Conservation (phyloP, 1,140 invertebrate genomes). For the Platorchestia sp. region DNA sequence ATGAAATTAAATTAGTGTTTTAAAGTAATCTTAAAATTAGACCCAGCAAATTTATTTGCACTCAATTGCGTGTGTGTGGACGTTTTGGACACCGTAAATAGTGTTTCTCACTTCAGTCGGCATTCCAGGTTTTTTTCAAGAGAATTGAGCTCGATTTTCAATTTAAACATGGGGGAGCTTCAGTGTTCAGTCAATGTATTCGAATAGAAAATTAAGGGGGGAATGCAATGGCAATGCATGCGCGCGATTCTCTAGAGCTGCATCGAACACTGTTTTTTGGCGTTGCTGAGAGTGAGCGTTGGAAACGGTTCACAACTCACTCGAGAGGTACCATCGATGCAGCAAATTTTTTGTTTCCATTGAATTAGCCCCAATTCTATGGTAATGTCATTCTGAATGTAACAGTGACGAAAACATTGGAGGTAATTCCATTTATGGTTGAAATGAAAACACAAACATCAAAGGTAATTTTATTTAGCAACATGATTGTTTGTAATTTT, state of each 20-base stretch:
- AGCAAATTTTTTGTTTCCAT: neutral
- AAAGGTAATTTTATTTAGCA: no score
- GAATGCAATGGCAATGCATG: neutral
- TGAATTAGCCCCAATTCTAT: no score
- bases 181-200: neutral
- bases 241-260: neutral
- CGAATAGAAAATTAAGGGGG: neutral
- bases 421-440: no score
- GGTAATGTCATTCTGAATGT: no score
- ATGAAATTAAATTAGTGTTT: neutral
- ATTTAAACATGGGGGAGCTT: neutral
- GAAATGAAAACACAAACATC: no score
- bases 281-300: neutral
- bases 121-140: neutral
- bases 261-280: neutral
- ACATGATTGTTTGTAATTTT: no score
- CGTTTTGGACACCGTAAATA: neutral
- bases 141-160: neutral
- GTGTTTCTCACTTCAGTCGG: neutral
- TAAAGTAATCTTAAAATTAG: neutral
- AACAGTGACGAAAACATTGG: no score
- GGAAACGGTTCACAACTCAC: neutral
- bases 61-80: neutral
- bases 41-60: neutral
- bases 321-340: neutral